Conservation (phyloP, 2,797 vertebrate species). For the Steatocranus sp. region DNA sequence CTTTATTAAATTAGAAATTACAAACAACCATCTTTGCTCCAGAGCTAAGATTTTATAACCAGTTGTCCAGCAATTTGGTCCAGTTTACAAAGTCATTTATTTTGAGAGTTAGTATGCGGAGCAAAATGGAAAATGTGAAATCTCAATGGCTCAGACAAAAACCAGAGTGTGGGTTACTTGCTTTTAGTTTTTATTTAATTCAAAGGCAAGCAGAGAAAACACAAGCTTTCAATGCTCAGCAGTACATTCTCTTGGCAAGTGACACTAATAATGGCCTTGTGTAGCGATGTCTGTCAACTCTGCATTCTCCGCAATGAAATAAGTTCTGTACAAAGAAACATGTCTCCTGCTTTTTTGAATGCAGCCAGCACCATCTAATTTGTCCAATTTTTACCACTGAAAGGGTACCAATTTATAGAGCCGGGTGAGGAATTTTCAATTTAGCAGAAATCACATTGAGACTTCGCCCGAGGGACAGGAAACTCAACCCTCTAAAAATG, state of each 20-base stretch:
- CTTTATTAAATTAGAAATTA: constrained; percentile 15
- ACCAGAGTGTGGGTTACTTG: background rate
- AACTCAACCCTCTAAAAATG: background rate
- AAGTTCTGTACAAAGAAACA: constrained; percentile 32
- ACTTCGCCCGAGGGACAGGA: background rate
- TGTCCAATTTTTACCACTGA: constrained; percentile 42
- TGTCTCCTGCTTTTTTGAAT: constrained; percentile 20
- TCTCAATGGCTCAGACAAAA: background rate
- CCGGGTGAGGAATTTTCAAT: constrained; percentile 44
- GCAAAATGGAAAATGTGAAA: background rate
- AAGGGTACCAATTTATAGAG: constrained; percentile 49
- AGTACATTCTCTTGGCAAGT: constrained; percentile 18
- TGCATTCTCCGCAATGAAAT: constrained; percentile 33
- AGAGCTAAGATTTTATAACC: background rate
- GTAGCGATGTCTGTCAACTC: constrained; percentile 40
- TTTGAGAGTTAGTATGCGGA: background rate
- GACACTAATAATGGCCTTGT: constrained; percentile 62
- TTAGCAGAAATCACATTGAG: constrained; percentile 24
- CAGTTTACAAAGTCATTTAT: constrained; percentile 23
- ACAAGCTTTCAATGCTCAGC: constrained; percentile 27
- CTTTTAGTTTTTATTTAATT: constrained; percentile 37
- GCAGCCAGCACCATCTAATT: constrained; percentile 49
- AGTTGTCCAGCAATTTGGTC: constrained; percentile 3
- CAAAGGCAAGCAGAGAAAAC: constrained; percentile 16
- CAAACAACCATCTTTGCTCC: background rate